Base-by-base conservation (phyloP, 1,140 invertebrate genomes). In the Ceratosolen solmsi region DNA sequence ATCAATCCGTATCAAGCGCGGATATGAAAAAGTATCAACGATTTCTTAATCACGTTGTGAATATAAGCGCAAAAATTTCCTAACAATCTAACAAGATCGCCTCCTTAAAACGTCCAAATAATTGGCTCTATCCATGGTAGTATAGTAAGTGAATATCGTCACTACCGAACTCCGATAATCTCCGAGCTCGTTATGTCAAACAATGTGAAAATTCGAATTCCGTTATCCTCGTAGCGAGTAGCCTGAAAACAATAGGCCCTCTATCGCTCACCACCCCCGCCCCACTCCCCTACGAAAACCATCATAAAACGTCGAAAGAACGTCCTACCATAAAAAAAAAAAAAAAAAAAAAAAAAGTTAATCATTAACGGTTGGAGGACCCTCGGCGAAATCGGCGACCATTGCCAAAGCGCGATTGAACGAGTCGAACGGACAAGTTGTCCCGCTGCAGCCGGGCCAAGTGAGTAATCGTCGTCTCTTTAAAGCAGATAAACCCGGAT, bases 381-480 rank as follows among this genome's bases (percentile, higher is more conserved):
- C 41, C 13, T 8, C 41, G 41, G 13, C 41, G 13, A 46, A 46
- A 46, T 46, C 5, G 13, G 41, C 41, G 41, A 46, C 41, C 13
- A 46, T 13, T 46, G 41, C 7, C 13, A 8, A 46, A 46, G 41
- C 13, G 13, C 41, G 13, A 13, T 5, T 46, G 5, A 46, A 46
- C 41, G 41, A 46, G 41, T 13, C 13, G 41, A 46, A 8, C 41
- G 41, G 13, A 46, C 13, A 13, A 3, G 20, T 54, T 3, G 51
- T 22, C 51, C 51, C 20, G 51, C 11, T 2, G 33, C 33, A 30
- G 2, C n/a, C 9, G 41, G 9, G 1, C 63, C 41, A 76, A 76
- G 74, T 76, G 74, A 76, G 74, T 76, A 76, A 76, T 76, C 73
- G 56, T 30, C 54, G 0, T 8, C 36, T 38, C 51, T 76, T 38